Evolutionary conservation across 2,113 vertebrate species (phyloP).

Genomic region (Egretta garzetta): DNA sequence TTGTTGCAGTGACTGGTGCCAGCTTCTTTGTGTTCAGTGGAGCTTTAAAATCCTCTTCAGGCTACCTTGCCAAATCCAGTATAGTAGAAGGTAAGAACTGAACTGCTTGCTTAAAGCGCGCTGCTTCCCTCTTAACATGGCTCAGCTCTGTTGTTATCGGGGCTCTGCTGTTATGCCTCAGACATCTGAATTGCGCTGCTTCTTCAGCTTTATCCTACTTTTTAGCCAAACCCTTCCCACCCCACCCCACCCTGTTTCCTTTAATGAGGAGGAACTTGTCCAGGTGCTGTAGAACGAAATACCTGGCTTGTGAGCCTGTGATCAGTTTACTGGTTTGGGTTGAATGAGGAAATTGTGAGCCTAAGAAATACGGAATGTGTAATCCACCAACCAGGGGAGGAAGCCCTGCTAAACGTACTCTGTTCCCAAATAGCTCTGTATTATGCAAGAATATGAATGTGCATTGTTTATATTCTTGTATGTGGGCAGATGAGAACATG

Average conservation of each 20-base stretch:
- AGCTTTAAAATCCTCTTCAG: conserved; percentile 94
- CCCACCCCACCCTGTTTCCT: background rate
- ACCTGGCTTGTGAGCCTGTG: background rate
- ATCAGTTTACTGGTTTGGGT: background rate
- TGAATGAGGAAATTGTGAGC: background rate
- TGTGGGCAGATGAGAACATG: background rate
- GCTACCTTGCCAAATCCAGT: conserved; percentile 96
- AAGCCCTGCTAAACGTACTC: background rate
- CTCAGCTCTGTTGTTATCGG: background rate
- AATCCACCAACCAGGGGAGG: background rate
- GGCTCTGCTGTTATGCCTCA: background rate
- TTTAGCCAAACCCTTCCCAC: background rate
- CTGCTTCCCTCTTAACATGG: background rate
- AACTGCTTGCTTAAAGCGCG: background rate
- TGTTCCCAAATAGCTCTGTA: background rate
- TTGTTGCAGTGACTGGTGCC: conserved; percentile 91
- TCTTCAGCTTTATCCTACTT: background rate
- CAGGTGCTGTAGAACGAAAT: background rate
- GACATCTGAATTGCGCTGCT: background rate
- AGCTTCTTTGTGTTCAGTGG: conserved; percentile 99
- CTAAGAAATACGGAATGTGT: background rate
- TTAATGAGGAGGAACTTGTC: background rate
- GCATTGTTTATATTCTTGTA: background rate
- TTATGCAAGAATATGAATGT: background rate
- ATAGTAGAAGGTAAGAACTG: conserved; percentile 94